Percentiles rank a stretch among this genome's conserved stretches.
Evolutionary conservation across 2,113 vertebrate species (phyloP).

Genomic region (Toxotes jaculatrix): DNA sequence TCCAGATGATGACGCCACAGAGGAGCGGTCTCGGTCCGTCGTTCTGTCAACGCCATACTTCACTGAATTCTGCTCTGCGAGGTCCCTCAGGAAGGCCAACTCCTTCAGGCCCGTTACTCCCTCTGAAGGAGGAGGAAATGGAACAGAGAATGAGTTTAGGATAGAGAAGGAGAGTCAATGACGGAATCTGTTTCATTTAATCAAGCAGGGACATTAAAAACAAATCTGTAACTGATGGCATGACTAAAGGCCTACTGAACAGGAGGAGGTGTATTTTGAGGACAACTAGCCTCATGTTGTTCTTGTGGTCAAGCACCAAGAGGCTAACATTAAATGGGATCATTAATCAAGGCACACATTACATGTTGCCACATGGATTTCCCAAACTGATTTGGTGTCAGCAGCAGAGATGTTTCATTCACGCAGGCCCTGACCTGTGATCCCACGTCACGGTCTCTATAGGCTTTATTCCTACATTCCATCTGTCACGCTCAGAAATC

Average conservation of each 20-base stretch:
- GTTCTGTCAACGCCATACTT: constrained; percentile 92
- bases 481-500: constrained; percentile 38
- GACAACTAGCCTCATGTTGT: neutral
- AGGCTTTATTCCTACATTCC: constrained; percentile 16
- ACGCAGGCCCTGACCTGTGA: constrained; percentile 33
- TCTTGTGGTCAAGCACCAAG: constrained; percentile 5
- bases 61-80: constrained; percentile 94
- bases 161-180: neutral
- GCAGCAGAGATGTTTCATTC: constrained; percentile 27
- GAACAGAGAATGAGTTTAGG: neutral
- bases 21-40: constrained; percentile 56
- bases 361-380: neutral
- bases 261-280: constrained; percentile 9
- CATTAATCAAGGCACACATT: constrained; percentile 10
- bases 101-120: constrained; percentile 97
- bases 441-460: constrained; percentile 32
- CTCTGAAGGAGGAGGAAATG: constrained; percentile 74
- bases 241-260: constrained; percentile 8
- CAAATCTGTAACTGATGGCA: constrained; percentile 24
- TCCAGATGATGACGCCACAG: constrained; percentile 11
- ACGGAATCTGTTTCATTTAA: constrained; percentile 28
- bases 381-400: constrained; percentile 1
- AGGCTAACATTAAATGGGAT: neutral
- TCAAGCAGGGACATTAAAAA: constrained; percentile 22
- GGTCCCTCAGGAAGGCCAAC: constrained; percentile 94